Percentiles rank a stretch among this genome's conserved stretches.
Conservation (phyloP, 2,797 vertebrate genomes). For the Anguilla obscura region DNA sequence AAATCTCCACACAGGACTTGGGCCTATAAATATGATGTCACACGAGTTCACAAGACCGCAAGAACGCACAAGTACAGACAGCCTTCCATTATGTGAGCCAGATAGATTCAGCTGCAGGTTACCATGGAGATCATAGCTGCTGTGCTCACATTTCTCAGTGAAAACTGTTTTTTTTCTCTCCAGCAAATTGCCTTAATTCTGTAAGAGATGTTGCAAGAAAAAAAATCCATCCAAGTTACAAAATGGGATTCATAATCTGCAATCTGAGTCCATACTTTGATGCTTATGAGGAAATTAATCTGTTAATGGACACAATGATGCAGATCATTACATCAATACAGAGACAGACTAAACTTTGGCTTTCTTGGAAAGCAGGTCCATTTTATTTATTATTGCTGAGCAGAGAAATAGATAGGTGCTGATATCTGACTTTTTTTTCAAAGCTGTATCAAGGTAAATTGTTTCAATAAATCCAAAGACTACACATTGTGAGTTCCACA, state of each 20-base stretch:
- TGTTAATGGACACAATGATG: background rate
- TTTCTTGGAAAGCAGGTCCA: background rate
- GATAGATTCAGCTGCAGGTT: slow-evolving; percentile 12
- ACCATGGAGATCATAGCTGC: slow-evolving; percentile 22
- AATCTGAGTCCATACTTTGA: background rate
- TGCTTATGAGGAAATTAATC: background rate
- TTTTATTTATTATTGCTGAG: background rate
- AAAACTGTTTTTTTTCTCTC: background rate
- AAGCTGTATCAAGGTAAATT: background rate
- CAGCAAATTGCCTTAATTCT: slow-evolving; percentile 10
- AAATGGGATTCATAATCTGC: background rate
- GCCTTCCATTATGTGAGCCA: background rate
- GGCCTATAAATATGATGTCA: too few relatives aligned
- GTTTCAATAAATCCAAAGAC: background rate
- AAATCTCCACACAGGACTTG: too few relatives aligned
- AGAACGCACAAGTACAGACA: too few relatives aligned
- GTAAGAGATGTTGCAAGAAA: background rate
- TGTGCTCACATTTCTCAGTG: background rate
- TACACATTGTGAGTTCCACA: background rate
- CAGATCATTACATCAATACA: background rate
- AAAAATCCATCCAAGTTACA: background rate
- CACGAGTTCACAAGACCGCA: too few relatives aligned
- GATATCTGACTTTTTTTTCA: background rate
- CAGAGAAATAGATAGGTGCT: background rate
- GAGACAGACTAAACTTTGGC: background rate